Percentiles rank a stretch among this genome's conserved stretches.
Conservation (phyloP, 2,113 vertebrate genomes). For the Siniperca chuatsi region DNA sequence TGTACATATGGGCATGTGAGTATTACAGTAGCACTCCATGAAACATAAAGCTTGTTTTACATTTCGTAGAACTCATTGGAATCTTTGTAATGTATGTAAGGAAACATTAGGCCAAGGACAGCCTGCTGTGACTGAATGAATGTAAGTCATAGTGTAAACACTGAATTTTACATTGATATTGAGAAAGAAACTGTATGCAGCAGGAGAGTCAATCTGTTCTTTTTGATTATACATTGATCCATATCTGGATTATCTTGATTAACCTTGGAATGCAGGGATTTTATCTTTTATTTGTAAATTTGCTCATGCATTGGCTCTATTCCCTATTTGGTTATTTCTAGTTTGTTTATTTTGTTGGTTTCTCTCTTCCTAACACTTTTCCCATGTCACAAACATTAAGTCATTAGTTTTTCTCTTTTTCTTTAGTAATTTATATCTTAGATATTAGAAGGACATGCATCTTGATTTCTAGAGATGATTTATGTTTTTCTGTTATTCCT, state of each 20-base stretch:
- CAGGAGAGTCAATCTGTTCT: background rate
- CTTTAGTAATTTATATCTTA: background rate
- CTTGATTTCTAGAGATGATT: constrained; percentile 13
- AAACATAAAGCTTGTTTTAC: too few species aligned
- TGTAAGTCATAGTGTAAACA: too few species aligned
- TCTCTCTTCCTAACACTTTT: background rate
- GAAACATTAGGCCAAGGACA: too few species aligned
- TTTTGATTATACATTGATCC: background rate
- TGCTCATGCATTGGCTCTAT: background rate
- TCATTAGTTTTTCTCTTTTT: background rate
- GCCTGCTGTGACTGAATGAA: too few species aligned
- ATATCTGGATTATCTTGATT: constrained; percentile 1
- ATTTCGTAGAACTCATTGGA: too few species aligned
- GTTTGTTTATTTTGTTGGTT: background rate
- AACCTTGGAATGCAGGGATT: background rate
- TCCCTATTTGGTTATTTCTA: background rate
- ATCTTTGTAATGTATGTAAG: too few species aligned
- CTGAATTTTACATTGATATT: too few species aligned
- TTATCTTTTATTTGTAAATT: background rate
- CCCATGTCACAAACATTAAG: background rate
- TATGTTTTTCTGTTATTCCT: background rate
- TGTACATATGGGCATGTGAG: background rate
- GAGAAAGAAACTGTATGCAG: background rate
- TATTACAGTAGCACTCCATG: background rate
- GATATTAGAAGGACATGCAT: background rate